These are phyloP conservation scores for Erebia epiphron DNA, from an alignment of 2,888 invertebrate genomes.

Conservation along the genomic window DNA sequence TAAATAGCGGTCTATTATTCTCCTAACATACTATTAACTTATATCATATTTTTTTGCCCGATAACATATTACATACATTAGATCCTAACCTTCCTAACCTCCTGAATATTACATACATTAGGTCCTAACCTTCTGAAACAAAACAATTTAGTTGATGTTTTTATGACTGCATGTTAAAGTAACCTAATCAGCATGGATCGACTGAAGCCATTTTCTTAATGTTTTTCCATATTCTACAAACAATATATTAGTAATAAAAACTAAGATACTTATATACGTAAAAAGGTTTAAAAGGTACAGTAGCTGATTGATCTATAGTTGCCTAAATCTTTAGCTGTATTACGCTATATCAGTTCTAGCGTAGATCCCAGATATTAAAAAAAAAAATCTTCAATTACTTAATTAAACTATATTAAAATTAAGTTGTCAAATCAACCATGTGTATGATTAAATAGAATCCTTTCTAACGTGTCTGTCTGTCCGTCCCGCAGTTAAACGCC, in stretches of 20 bases:
- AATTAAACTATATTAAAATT: not conserved
- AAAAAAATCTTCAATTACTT: not conserved
- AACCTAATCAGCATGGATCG: not conserved
- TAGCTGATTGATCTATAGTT: not conserved
- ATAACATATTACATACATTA: not conserved
- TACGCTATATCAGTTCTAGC: not conserved
- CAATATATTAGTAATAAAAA: no score
- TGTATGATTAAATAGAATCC: constrained; percentile 8
- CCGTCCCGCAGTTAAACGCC: constrained; percentile 44
- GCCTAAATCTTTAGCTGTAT: not conserved
- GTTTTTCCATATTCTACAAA: no score
- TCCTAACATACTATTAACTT: not conserved
- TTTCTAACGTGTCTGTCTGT: constrained; percentile 36
- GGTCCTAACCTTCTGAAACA: not conserved
- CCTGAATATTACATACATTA: no score
- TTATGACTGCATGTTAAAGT: not conserved
- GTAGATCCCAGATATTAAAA: not conserved
- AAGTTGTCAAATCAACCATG: not conserved
- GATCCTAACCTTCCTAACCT: not conserved
- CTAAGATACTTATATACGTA: no score
- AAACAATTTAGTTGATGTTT: not conserved
- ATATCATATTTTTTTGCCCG: not conserved
- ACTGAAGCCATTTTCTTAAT: no score
- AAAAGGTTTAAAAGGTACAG: not conserved
- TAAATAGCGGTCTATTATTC: no score